Evolutionary conservation across 1,140 invertebrate genomes (phyloP).

Genomic region (Cotesia chilonis): DNA sequence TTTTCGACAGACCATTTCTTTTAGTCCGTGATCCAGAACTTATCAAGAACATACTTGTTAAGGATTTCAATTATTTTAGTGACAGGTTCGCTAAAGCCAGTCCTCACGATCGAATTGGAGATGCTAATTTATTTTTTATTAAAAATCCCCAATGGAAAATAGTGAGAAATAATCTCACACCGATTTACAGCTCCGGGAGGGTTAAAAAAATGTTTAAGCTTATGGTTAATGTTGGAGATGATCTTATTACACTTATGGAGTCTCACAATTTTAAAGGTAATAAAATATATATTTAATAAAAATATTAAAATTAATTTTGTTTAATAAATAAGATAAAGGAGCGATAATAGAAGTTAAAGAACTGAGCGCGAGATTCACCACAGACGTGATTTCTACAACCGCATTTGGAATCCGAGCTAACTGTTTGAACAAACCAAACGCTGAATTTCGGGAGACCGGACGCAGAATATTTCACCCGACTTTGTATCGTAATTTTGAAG

Average conservation of each 20-base stretch:
- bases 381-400: constrained; percentile 70
- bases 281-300: background rate
- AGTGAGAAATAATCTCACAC: constrained; percentile 58
- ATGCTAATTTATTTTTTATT: constrained; percentile 50
- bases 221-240: constrained; percentile 56
- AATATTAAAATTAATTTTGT: background rate
- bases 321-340: constrained; percentile 31
- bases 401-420: constrained; percentile 70
- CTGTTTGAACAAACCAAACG: constrained; percentile 64
- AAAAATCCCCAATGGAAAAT: constrained; percentile 58
- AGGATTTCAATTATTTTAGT: constrained; percentile 63
- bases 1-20: constrained; percentile 56
- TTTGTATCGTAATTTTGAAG: constrained; percentile 45
- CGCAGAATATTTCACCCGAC: constrained; percentile 49
- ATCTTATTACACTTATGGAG: constrained; percentile 55
- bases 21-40: constrained; percentile 62
- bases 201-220: constrained; percentile 61
- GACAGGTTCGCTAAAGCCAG: constrained; percentile 47
- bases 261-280: constrained; percentile 42
- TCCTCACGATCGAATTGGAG: constrained; percentile 47
- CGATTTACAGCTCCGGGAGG: constrained; percentile 60
- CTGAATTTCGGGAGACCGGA: constrained; percentile 50
- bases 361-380: constrained; percentile 65
- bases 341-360: constrained; percentile 58
- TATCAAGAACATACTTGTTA: constrained; percentile 62